phyloP scores from a whole-genome alignment of 1,140 invertebrate genomes.

The Bemisia tabaci region DNA sequence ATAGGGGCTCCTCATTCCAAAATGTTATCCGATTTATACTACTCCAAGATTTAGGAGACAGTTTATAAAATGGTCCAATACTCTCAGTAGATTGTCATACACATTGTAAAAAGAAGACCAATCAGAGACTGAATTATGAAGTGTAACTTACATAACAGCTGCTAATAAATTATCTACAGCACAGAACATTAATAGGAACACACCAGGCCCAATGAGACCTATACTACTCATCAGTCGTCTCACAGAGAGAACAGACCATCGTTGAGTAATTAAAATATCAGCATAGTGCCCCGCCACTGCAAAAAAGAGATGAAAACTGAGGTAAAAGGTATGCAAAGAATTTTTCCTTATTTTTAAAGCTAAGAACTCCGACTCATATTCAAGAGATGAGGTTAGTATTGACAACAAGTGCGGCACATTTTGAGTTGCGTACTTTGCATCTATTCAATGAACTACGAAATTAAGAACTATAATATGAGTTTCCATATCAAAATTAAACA shows the following conservation, averaged over 20 bases:
- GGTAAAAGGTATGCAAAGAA: not conserved
- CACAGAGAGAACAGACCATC: constrained; percentile 58
- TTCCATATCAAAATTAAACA: too few species aligned
- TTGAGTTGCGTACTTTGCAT: too few species aligned
- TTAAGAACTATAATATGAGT: too few species aligned
- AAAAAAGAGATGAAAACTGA: constrained; percentile 13
- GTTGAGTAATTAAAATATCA: constrained; percentile 45
- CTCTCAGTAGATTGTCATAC: too few species aligned
- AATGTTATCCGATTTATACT: too few species aligned
- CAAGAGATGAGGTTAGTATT: not conserved
- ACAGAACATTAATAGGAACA: constrained; percentile 58
- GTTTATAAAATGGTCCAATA: too few species aligned
- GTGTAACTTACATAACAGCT: constrained; percentile 56
- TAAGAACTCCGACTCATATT: not conserved
- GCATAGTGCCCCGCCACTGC: constrained; percentile 57
- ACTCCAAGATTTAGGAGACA: too few species aligned
- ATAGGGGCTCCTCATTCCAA: too few species aligned
- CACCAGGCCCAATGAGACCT: constrained; percentile 57
- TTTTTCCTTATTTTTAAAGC: not conserved
- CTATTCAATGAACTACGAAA: too few species aligned
- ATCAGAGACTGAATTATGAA: too few species aligned
- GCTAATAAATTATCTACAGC: constrained; percentile 53
- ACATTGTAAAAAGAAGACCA: too few species aligned
- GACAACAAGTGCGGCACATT: too few species aligned
- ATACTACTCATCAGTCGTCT: constrained; percentile 59